Base-by-base conservation (phyloP, 2,888 invertebrate species). In the Gasteruption jaculator region DNA sequence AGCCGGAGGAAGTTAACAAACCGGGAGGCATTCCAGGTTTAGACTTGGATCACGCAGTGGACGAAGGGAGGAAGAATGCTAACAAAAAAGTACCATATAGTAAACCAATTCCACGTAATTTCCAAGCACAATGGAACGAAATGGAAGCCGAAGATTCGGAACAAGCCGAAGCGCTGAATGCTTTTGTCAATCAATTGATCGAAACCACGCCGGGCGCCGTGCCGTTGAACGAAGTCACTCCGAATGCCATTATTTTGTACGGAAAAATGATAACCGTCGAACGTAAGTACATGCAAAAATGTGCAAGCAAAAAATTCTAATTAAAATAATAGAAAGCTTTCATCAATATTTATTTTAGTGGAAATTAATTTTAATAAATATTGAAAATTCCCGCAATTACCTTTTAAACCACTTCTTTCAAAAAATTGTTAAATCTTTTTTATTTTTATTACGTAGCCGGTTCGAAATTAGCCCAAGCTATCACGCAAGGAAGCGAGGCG, bases 111-210 rank as follows among this genome's bases (percentile, higher is more conserved):
- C 95, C 95, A 3, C 83, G 90, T 58, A 91, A 92, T 63, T 96
- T 96, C 75, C 93, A 95, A 74, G 91, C 90, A n/a, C 91, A 93
- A 54, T 96, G 96, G 96, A 91, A 90, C 60, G 87, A 88, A 65
- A 83, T 85, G 38, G 76, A 80, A 33, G 73, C 75, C 5, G 69
- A 71, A 38, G 68, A 68, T 37, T 54, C 60, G 20, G 68, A 70
- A 31, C 68, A 69, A 46, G 63, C 65, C 7, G 71, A 72, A 31
- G 76, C 78, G 30, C 68, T 80, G 10, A 79, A 76, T 49, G 86
- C 86, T 60, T 80, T 83, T 48, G 73, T 86, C 41, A 77, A 82
- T 57, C 85, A 86, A 65, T 79, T 85, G 31, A 79, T 86, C 48
- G 85, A 85, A 68, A 85, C 85, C 53, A 83, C 85, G 3, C 86